phyloP scores from a whole-genome alignment of 2,113 vertebrate species.

The Meleagris gallopavo region DNA sequence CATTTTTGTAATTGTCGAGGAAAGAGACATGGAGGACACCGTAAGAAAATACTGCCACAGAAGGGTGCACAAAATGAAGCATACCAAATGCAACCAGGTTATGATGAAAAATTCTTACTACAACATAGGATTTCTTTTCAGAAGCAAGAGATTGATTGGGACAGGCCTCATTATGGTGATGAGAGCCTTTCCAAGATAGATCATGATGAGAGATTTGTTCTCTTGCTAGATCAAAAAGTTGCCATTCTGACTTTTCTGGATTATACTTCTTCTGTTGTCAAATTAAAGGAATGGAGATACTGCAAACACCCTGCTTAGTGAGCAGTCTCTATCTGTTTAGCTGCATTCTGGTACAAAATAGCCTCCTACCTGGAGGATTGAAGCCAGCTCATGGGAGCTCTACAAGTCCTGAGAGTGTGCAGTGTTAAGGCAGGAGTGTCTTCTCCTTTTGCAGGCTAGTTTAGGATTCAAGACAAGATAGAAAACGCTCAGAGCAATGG shows the following conservation, averaged over 20 bases:
- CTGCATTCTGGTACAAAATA: not conserved
- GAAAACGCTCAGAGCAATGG: not conserved
- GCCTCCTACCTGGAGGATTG: not conserved
- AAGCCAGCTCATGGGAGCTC: not conserved
- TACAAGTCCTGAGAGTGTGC: accelerated
- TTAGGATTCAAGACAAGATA: not conserved
- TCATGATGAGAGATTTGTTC: not conserved
- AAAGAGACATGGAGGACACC: not conserved
- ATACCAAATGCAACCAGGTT: not conserved
- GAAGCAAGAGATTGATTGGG: not conserved
- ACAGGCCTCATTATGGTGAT: slow-evolving; percentile 3
- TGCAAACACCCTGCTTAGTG: not conserved
- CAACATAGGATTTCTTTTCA: slow-evolving; percentile 22
- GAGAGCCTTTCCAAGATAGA: not conserved
- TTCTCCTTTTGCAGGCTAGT: not conserved
- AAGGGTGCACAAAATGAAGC: not conserved
- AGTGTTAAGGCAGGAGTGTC: not conserved
- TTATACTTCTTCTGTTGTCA: not conserved
- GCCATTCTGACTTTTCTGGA: slow-evolving; percentile 9
- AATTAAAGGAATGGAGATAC: not conserved
- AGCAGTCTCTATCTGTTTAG: not conserved
- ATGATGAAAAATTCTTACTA: slow-evolving; percentile 22
- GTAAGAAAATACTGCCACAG: not conserved
- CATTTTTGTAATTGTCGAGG: not conserved
- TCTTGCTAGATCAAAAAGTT: not conserved